Evolutionary conservation across 2,797 vertebrate genomes (phyloP), one percentile per base, ranked within the genome.

Genomic region (Myripristis murdjan): DNA sequence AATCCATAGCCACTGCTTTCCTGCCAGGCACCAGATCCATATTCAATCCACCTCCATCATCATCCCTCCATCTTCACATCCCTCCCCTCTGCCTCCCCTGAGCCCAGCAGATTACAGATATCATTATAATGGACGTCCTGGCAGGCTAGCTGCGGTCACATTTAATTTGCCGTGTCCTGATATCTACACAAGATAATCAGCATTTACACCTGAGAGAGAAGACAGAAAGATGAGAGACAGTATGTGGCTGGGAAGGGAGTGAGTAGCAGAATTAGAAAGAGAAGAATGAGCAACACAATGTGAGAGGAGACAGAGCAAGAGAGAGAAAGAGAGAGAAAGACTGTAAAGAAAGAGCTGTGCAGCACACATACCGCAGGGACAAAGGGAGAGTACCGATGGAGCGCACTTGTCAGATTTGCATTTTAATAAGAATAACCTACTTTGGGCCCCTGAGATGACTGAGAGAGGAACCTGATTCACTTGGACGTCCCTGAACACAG

Each of bases 161-260:
- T 95, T 93, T 93, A 89, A 95, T 95, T 93, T 91, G 84, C 71
- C 60, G 20, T 79, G 86, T 78, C 73, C 84, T 82, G 88, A 93
- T 91, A 92, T 90, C 89, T 89, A 83, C 79, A 88, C 86, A 74
- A 92, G 91, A 93, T 93, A 91, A 92, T 94, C 86, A 83, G 81
- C 85, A 81, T 88, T 91, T 83, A 84, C 88, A 91, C 85, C 86
- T 90, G 85, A 85, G 78, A 82, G 73, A 70, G 74, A 86, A 79
- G 80, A 75, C 61, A n/a, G 63, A 66, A 55, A 81, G 65, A 89
- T 76, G 83, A 72, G 66, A 46, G 68, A 68, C 73, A 26, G 33
- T 18, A 70, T 55, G 51, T 24, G 35, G 49, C 59, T 28, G 22
- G 51, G 26, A 28, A 16, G 12, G 28, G 22, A 15, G 61, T 64